phyloP scores from a whole-genome alignment of 2,888 invertebrate species.

The Amiota minor region DNA sequence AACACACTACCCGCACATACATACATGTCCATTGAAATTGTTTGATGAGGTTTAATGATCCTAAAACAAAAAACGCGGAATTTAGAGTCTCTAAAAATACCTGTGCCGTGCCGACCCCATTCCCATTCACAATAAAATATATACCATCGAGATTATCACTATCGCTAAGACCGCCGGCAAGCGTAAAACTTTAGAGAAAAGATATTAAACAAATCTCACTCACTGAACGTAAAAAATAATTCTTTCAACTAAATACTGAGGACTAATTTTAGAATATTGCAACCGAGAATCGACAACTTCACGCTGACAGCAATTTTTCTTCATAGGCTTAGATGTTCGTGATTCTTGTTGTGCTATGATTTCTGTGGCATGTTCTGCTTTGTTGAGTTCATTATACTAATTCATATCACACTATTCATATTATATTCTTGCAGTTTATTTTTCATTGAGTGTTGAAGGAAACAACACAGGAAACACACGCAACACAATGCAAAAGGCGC shows the following conservation, averaged over 20 bases:
- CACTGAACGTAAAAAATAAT: neutral
- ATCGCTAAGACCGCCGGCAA: constrained; percentile 2
- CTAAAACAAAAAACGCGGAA: neutral
- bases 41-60: neutral
- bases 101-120: constrained; percentile 14
- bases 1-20: too few relatives aligned
- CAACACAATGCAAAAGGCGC: constrained; percentile 53
- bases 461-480: constrained; percentile 23
- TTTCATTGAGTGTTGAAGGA: neutral
- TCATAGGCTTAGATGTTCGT: too few relatives aligned
- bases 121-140: neutral
- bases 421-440: constrained; percentile 6
- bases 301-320: neutral
- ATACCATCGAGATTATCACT: neutral
- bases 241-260: neutral
- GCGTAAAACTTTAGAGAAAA: constrained; percentile 2
- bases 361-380: too few relatives aligned
- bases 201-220: constrained; percentile 9
- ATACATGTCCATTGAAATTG: neutral
- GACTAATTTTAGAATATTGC: constrained; percentile 11
- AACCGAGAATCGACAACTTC: neutral
- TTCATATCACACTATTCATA: neutral
- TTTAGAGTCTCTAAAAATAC: constrained; percentile 22
- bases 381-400: neutral
- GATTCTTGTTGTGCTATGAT: too few relatives aligned